These are phyloP conservation scores for Phanerotoma sp. DNA, from an alignment of 2,888 invertebrate species.

Conservation along the genomic window DNA sequence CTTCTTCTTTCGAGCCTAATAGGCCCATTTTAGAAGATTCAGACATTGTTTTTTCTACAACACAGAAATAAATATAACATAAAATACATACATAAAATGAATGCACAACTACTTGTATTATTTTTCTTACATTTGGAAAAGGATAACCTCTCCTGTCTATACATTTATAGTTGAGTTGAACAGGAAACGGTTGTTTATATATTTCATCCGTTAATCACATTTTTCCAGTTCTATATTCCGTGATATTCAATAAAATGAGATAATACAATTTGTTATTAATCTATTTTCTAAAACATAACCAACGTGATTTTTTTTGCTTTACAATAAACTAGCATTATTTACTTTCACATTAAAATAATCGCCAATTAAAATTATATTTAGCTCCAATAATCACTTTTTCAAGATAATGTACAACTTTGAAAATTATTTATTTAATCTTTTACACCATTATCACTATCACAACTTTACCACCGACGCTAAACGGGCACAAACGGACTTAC, in stretches of 20 bases:
- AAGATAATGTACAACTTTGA: background rate
- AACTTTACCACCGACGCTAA: conserved; percentile 33
- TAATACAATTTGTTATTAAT: no score
- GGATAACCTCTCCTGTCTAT: background rate
- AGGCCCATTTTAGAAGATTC: conserved; percentile 48
- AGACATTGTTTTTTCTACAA: conserved; percentile 42
- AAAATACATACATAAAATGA: conserved; percentile 1
- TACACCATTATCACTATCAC: conserved; percentile 26
- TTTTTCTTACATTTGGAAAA: background rate
- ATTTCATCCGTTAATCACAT: no score
- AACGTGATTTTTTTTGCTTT: conserved; percentile 27
- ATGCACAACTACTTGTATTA: conserved; percentile 2
- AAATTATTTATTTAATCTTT: background rate
- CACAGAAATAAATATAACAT: conserved; percentile 1
- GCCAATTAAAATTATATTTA: background rate
- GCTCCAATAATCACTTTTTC: background rate
- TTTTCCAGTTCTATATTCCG: no score
- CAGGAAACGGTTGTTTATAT: no score
- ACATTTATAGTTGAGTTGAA: no score
- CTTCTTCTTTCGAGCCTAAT: conserved; percentile 45
- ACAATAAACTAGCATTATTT: conserved; percentile 27
- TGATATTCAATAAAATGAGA: no score
- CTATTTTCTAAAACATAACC: conserved; percentile 31
- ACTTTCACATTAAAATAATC: background rate
- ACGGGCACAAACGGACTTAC: conserved; percentile 9